A percentile compares a stretch with the other conserved stretches of the same genome.
Evolutionary conservation across 2,797 vertebrate genomes (phyloP).

Genomic region (Coranthus polyacanthus): DNA sequence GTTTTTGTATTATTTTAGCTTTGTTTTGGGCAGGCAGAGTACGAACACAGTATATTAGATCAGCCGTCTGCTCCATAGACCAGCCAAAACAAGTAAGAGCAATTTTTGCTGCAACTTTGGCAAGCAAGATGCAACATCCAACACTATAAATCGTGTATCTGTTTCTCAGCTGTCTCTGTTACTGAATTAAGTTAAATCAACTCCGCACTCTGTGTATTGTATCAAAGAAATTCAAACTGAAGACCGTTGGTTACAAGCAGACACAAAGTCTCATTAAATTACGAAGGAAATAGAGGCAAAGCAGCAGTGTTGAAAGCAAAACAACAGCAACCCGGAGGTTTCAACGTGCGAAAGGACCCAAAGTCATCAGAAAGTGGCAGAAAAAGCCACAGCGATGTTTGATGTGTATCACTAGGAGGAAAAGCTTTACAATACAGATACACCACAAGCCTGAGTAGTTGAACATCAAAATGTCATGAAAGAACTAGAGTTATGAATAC

Average conservation of each 20-base stretch:
- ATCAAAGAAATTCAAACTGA: constrained; percentile 33
- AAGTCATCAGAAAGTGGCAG: neutral
- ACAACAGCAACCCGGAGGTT: neutral
- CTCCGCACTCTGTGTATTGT: constrained; percentile 2
- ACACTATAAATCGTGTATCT: constrained; percentile 25
- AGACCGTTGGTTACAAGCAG: constrained; percentile 7
- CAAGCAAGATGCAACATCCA: constrained; percentile 30
- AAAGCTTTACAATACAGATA: neutral
- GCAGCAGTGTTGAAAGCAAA: neutral
- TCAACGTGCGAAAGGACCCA: neutral
- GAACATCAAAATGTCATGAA: constrained; percentile 3
- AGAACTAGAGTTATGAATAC: neutral
- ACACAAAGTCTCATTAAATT: constrained; percentile 30
- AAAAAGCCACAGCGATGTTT: neutral
- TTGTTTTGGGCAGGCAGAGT: neutral
- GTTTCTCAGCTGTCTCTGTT: constrained; percentile 24
- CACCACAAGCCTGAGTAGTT: neutral
- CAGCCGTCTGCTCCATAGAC: constrained; percentile 13
- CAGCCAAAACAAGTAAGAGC: constrained; percentile 20
- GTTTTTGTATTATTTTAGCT: constrained; percentile 7
- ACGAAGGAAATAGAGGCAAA: constrained; percentile 3
- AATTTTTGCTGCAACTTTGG: constrained; percentile 16
- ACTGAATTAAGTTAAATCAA: constrained; percentile 27
- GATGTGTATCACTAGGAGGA: neutral
- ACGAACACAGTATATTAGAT: neutral